phyloP scores from a whole-genome alignment of 2,113 vertebrate genomes.

The Phrynocephalus versicolor region DNA sequence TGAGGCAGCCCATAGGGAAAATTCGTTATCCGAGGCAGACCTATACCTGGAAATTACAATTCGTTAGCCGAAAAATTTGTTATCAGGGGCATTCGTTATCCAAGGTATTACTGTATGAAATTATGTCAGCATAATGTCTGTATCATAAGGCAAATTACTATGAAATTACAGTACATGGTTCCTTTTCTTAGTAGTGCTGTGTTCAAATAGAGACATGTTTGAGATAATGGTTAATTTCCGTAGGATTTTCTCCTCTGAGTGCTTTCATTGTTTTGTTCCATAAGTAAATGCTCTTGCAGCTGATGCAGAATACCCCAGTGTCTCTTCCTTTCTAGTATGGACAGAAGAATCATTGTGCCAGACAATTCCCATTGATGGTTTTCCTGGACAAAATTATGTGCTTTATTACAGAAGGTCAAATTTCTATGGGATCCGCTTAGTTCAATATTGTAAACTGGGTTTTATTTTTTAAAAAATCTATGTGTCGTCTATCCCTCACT shows the following conservation, averaged over 20 bases:
- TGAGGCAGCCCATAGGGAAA: no score
- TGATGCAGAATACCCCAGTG: neutral
- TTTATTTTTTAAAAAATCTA: neutral
- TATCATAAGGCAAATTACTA: neutral
- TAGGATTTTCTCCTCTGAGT: neutral
- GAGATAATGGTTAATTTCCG: neutral
- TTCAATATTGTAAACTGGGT: neutral
- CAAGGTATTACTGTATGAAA: no score
- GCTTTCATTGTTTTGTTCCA: no score
- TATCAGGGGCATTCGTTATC: no score
- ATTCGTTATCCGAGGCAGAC: no score
- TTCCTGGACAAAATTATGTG: neutral
- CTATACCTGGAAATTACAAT: no score
- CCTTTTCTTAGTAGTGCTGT: neutral
- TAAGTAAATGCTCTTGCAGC: neutral
- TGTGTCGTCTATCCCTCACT: neutral
- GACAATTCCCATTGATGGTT: neutral
- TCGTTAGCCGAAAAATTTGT: no score
- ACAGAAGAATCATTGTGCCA: neutral
- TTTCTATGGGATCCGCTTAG: neutral
- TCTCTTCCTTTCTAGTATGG: neutral
- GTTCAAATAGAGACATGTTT: neutral
- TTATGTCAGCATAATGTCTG: neutral
- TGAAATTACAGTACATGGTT: neutral
- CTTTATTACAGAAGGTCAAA: neutral